Evolutionary conservation across 2,113 vertebrate species (phyloP).

Genomic region (Bothrops jararaca): DNA sequence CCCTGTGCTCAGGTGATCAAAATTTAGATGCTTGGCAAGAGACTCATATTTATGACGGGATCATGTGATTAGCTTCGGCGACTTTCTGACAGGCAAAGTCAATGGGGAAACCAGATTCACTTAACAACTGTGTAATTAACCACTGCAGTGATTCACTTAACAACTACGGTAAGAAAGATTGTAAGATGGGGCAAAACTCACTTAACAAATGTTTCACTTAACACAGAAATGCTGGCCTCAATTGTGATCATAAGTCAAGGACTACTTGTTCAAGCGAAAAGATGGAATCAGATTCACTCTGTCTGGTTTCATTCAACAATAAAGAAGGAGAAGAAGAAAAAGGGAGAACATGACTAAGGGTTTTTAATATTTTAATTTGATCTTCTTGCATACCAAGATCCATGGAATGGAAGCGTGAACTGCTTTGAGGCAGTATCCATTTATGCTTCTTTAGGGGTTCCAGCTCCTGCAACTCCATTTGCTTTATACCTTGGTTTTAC

Average conservation of each 20-base stretch:
- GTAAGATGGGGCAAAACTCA: neutral
- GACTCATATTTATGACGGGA: neutral
- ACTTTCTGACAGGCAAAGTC: neutral
- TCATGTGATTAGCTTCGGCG: neutral
- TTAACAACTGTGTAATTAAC: neutral
- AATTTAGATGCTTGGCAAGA: neutral
- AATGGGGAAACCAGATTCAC: neutral
- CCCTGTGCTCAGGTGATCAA: neutral
- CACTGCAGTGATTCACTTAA: neutral
- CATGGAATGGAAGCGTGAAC: neutral
- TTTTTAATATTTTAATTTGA: neutral
- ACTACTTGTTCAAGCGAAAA: neutral
- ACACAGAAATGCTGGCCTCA: neutral
- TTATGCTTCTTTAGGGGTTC: neutral
- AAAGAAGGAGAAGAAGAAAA: neutral
- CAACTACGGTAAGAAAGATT: neutral
- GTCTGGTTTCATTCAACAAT: neutral
- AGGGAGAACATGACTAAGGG: neutral
- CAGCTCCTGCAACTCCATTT: neutral
- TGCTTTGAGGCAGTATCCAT: neutral
- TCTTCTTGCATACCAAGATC: neutral
- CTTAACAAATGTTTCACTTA: neutral
- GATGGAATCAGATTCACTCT: neutral
- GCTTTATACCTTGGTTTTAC: neutral
- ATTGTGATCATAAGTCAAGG: neutral